Evolutionary conservation across 2,113 vertebrate genomes (phyloP).

Genomic region (Heterotilapia buettikoferi): DNA sequence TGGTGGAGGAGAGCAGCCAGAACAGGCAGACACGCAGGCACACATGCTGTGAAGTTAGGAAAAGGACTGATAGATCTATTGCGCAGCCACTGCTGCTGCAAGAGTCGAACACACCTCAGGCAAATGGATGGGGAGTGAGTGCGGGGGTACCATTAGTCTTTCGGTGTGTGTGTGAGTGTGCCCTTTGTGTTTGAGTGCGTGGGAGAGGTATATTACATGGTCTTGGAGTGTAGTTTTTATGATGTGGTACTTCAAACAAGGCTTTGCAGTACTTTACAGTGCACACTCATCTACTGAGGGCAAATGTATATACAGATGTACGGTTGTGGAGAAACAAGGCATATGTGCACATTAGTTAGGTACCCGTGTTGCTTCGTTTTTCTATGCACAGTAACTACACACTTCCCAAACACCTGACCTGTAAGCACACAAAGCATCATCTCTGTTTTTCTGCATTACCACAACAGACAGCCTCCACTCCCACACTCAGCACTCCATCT

Average conservation of each 20-base stretch:
- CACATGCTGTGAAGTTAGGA: conserved; percentile 55
- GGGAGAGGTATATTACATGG: conserved; percentile 46
- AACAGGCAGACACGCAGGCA: conserved; percentile 35
- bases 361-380: not conserved
- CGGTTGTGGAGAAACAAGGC: not conserved
- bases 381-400: not conserved
- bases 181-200: conserved; percentile 48
- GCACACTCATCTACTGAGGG: not conserved
- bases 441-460: conserved; percentile 1
- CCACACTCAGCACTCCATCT: conserved; percentile 24
- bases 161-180: conserved; percentile 4
- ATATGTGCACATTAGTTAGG: not conserved
- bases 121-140: conserved; percentile 54
- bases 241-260: conserved; percentile 22
- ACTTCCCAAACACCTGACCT: conserved; percentile 32
- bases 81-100: conserved; percentile 49
- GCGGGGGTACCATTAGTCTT: conserved; percentile 33
- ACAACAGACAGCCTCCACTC: conserved; percentile 7
- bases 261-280: not conserved
- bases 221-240: conserved; percentile 32
- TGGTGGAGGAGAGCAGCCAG: conserved; percentile 49
- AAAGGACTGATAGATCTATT: conserved; percentile 58
- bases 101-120: conserved; percentile 48
- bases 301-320: conserved; percentile 6
- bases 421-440: not conserved